These are phyloP conservation scores for Stenichneumon culpator DNA, from an alignment of 2,888 invertebrate genomes.

Conservation along the genomic window DNA sequence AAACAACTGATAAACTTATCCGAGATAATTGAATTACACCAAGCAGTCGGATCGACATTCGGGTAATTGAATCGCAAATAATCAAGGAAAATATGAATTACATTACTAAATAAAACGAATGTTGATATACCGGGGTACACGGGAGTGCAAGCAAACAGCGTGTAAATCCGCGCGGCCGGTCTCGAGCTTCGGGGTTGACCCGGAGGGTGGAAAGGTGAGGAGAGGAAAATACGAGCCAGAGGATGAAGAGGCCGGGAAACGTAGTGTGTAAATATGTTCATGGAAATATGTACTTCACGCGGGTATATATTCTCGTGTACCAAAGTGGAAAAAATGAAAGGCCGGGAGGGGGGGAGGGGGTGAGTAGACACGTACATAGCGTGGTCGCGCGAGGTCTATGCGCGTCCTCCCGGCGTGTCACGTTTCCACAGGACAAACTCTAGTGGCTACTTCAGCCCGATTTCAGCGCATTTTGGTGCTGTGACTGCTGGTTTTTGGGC, in stretches of 20 bases:
- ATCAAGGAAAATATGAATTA: constrained; percentile 66
- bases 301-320: constrained; percentile 10
- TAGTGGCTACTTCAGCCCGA: constrained; percentile 57
- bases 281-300: constrained; percentile 38
- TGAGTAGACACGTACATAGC: background rate
- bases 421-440: constrained; percentile 59
- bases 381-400: constrained; percentile 34
- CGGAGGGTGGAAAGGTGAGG: constrained; percentile 41
- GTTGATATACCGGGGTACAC: constrained; percentile 24
- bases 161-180: constrained; percentile 57
- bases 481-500: constrained; percentile 51
- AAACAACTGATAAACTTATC: constrained; percentile 31
- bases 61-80: constrained; percentile 67
- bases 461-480: constrained; percentile 51
- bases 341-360: background rate
- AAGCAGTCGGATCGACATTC: constrained; percentile 32
- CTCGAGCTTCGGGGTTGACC: constrained; percentile 36
- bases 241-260: constrained; percentile 20
- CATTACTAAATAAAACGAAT: constrained; percentile 59
- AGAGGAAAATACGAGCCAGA: constrained; percentile 40
- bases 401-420: constrained; percentile 59
- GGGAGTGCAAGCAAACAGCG: constrained; percentile 55
- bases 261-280: constrained; percentile 51
- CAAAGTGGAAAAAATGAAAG: constrained; percentile 15
- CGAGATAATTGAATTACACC: constrained; percentile 54